phyloP scores from a whole-genome alignment of 2,888 invertebrate species.

The Pediacus dermestoides region DNA sequence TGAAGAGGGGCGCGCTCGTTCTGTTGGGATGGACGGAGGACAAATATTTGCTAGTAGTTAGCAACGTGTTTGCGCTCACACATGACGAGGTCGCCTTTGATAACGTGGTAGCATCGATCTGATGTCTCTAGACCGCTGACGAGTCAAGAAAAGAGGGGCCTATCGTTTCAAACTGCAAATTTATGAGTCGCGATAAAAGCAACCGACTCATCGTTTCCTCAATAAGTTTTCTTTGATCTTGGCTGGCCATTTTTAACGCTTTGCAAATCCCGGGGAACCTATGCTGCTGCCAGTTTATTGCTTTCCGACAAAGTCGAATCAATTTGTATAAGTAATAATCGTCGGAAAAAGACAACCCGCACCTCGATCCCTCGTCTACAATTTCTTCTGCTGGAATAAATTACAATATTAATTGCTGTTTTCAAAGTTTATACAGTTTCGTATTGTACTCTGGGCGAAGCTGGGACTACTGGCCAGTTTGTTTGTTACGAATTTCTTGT shows the following conservation, averaged over 20 bases:
- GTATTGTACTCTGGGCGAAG: too few species aligned
- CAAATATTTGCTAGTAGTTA: conserved; percentile 34
- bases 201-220: conserved; percentile 13
- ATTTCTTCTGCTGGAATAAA: too few species aligned
- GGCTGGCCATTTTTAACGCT: conserved; percentile 22
- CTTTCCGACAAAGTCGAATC: conserved; percentile 17
- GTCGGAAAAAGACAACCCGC: too few species aligned
- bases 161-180: conserved; percentile 20
- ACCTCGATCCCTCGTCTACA: too few species aligned
- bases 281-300: conserved; percentile 22
- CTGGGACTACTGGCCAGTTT: too few species aligned
- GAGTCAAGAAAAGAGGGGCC: conserved; percentile 23
- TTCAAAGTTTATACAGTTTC: too few species aligned
- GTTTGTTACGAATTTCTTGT: too few species aligned
- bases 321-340: conserved; percentile 15
- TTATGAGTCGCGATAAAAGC: conserved; percentile 27
- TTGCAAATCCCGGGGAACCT: conserved; percentile 17
- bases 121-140: conserved; percentile 22
- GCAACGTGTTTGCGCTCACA: conserved; percentile 31
- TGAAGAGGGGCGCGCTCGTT: conserved; percentile 5
- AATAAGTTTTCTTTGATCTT: too few species aligned
- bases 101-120: conserved; percentile 25
- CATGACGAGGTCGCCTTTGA: conserved; percentile 30
- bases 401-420: too few species aligned
- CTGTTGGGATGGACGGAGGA: conserved; percentile 22